phyloP scores from a whole-genome alignment of 2,113 vertebrate species.

The Gobio gobio region DNA sequence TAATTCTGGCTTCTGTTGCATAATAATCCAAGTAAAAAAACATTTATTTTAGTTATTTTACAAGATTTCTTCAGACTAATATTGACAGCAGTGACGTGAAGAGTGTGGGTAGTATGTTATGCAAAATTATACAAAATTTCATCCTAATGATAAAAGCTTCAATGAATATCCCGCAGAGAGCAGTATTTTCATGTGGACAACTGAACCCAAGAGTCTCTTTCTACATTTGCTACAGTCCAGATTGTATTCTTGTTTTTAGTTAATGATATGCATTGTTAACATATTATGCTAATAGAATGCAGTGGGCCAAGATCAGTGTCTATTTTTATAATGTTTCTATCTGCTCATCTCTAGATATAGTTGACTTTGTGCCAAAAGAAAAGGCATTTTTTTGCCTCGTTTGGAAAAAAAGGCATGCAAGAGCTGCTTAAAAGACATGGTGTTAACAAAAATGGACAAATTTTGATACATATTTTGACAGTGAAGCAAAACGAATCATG shows the following conservation, averaged over 20 bases:
- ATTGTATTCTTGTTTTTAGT: slow-evolving; percentile 37
- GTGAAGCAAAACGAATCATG: background rate
- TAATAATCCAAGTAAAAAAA: slow-evolving; percentile 36
- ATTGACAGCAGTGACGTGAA: too few species aligned
- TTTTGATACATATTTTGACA: slow-evolving; percentile 22
- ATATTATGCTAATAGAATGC: slow-evolving; percentile 60
- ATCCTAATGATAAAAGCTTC: background rate
- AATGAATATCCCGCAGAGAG: background rate
- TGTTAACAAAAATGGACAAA: background rate
- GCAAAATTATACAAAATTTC: background rate
- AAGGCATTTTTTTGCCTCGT: background rate
- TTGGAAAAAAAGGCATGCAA: background rate
- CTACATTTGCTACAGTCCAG: background rate
- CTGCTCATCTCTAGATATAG: slow-evolving; percentile 27
- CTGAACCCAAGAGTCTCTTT: slow-evolving; percentile 10
- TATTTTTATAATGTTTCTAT: slow-evolving; percentile 53
- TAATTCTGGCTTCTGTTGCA: slow-evolving; percentile 34
- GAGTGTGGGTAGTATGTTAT: background rate
- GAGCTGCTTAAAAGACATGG: background rate
- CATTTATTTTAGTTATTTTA: too few species aligned
- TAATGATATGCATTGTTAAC: slow-evolving; percentile 55
- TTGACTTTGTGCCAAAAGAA: slow-evolving; percentile 1
- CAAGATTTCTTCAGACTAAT: background rate
- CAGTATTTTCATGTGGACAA: slow-evolving; percentile 32
- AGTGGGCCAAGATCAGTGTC: slow-evolving; percentile 49